phyloP scores from a whole-genome alignment of 1,140 invertebrate species.

The Aradophagus sp. region DNA sequence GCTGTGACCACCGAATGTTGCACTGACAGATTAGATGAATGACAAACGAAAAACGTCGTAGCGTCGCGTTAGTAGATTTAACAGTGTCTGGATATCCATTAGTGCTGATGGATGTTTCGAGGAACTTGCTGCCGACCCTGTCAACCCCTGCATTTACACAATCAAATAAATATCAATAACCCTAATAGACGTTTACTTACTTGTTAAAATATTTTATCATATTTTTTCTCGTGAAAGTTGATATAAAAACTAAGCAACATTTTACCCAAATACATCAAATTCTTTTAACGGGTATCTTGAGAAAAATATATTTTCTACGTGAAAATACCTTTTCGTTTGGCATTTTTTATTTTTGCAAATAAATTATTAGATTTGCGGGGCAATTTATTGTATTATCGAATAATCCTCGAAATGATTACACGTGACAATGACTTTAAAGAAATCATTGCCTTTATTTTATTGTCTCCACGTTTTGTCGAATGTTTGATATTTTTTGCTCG shows the following conservation, averaged over 20 bases:
- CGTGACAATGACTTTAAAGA: too few relatives aligned
- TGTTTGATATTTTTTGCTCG: too few relatives aligned
- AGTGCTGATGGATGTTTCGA: constrained; percentile 51
- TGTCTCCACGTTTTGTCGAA: too few relatives aligned
- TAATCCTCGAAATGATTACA: too few relatives aligned
- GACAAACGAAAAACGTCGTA: constrained; percentile 52
- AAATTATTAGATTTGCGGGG: too few relatives aligned
- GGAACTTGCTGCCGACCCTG: constrained; percentile 32
- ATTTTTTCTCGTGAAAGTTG: background rate
- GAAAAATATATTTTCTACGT: too few relatives aligned
- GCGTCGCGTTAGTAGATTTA: constrained; percentile 36
- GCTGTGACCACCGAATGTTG: constrained; percentile 16
- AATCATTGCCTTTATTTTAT: too few relatives aligned
- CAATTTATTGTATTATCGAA: too few relatives aligned
- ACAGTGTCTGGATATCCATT: constrained; percentile 56
- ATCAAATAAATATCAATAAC: constrained; percentile 53
- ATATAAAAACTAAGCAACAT: constrained; percentile 1
- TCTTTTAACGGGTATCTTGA: too few relatives aligned
- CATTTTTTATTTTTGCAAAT: too few relatives aligned
- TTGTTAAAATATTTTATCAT: constrained; percentile 9
- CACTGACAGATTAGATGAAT: constrained; percentile 51
- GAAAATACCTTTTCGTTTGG: too few relatives aligned
- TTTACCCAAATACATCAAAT: too few relatives aligned
- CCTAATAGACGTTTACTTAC: constrained; percentile 37
- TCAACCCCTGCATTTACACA: constrained; percentile 35